Base-by-base conservation (phyloP, 2,888 invertebrate species). In the Seira musarum region DNA sequence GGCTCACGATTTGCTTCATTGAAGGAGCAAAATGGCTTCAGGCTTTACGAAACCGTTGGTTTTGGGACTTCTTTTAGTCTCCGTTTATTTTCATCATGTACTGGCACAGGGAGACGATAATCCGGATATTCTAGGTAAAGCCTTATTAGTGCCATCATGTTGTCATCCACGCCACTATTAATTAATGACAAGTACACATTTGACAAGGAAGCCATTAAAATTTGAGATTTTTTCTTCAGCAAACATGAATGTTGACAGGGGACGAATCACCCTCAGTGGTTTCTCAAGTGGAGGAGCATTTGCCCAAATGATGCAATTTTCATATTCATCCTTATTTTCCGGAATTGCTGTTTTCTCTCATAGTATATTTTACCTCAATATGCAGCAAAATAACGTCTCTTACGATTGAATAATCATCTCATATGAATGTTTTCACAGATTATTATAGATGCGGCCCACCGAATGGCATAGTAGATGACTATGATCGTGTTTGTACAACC, bases 281-380 rank as follows among this genome's bases (percentile, higher is more conserved):
- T 87, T 85, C 64, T 85, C 85, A 1, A 84, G 84, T 74, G 87
- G 87, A 15, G 87, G 85, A 19, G 78, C 83, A 2, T 84, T 86
- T 46, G 87, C 87, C 8, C 87, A 87, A 49, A 85, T 85, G 73
- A 40, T 87, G 30, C 84, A 85, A 30, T 80, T 87, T 13, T 84
- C 85, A 0, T 81, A 86, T 49, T 85, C 85, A 3, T 83, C 84
- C 1, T 53, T 86, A 1, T 85, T 87, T 49, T 81, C 81, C 69
- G 87, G 87, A 70, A 84, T 86, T 30, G 87, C 85, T 1, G 79
- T 82, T 2, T 87, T 87, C 81, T 84, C 85, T 8, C 85, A 87
- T 61, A 82, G 87, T 87, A 21, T n/a, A n/a, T n/a, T n/a, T n/a
- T n/a, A n/a, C n/a, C n/a, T n/a, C n/a, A n/a, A n/a, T n/a, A n/a